Conservation (phyloP, 2,888 invertebrate species). For the Dione juno region DNA sequence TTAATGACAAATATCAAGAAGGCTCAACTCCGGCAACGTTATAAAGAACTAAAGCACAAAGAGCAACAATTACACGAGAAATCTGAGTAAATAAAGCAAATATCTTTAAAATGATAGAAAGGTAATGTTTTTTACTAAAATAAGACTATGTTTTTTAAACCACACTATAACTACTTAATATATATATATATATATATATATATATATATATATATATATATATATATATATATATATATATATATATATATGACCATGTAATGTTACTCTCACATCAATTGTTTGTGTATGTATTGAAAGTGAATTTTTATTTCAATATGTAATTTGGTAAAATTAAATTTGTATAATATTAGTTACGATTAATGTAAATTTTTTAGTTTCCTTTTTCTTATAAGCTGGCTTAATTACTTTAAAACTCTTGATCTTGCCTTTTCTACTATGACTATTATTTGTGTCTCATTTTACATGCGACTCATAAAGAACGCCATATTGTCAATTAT, state of each 20-base stretch:
- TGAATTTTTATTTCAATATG: not conserved
- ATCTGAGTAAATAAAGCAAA: conserved; percentile 58
- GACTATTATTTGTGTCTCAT: conserved; percentile 11
- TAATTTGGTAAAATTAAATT: not conserved
- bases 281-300: not conserved
- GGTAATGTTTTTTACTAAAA: conserved; percentile 16
- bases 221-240: not conserved
- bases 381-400: not conserved
- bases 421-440: conserved; percentile 17
- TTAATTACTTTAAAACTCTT: not conserved
- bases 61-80: conserved; percentile 66
- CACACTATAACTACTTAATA: conserved; percentile 4
- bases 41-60: conserved; percentile 80
- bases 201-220: not conserved
- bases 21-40: conserved; percentile 89
- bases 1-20: conserved; percentile 93
- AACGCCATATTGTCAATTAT: conserved; percentile 40
- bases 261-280: not conserved
- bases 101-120: not conserved
- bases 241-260: not conserved
- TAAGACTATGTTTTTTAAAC: conserved; percentile 1
- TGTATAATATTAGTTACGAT: not conserved
- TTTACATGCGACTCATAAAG: conserved; percentile 11
- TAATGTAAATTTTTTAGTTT: not conserved
- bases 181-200: not conserved